Conservation (phyloP, 1,140 invertebrate genomes). For the Apis cerana region DNA sequence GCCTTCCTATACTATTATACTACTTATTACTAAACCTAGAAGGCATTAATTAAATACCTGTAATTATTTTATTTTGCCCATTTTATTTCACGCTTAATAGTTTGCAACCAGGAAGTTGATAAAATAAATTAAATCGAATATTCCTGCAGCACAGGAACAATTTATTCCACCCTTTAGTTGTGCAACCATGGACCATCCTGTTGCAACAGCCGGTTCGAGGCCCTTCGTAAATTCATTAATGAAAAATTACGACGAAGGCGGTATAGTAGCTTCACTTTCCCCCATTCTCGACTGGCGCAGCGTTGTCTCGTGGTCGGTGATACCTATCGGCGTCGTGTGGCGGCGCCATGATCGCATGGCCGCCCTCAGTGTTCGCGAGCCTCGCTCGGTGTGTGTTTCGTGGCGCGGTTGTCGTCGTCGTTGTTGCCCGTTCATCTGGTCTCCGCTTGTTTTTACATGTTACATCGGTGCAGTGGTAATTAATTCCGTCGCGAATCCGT, state of each 20-base stretch:
- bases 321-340: constrained; percentile 47
- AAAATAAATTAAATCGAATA: background rate
- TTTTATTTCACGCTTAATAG: too few species aligned
- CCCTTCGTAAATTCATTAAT: constrained; percentile 49
- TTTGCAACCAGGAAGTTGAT: background rate
- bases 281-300: constrained; percentile 12
- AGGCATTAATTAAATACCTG: too few species aligned
- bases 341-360: constrained; percentile 75
- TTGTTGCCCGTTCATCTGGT: constrained; percentile 5
- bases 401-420: constrained; percentile 43
- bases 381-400: constrained; percentile 76
- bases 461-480: constrained; percentile 44
- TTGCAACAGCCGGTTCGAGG: background rate
- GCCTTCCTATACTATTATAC: too few species aligned
- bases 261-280: constrained; percentile 44
- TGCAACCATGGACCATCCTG: background rate
- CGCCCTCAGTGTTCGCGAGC: constrained; percentile 78
- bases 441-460: constrained; percentile 43
- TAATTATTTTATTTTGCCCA: too few species aligned
- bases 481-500: constrained; percentile 70
- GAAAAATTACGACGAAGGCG: constrained; percentile 62
- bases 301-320: constrained; percentile 49
- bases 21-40: too few species aligned
- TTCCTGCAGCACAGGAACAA: background rate
- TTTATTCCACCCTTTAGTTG: background rate